A percentile compares a stretch with the other conserved stretches of the same genome.
Conservation (phyloP, 2,113 vertebrate genomes). For the Tyto alba region DNA sequence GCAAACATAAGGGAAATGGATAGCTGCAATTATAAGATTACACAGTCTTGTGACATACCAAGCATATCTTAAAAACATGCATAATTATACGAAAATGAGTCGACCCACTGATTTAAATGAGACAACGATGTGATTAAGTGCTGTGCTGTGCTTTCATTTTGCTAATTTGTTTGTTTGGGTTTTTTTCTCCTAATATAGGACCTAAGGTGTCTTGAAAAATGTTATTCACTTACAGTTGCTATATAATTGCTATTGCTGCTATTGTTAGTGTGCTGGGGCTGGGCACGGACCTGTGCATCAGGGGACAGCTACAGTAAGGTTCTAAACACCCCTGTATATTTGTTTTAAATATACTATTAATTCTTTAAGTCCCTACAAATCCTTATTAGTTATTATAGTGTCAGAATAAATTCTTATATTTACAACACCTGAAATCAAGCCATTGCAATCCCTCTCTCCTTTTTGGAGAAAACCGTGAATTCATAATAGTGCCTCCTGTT, state of each 20-base stretch:
- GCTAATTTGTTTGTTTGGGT: slow-evolving; percentile 7
- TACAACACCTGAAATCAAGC: neutral
- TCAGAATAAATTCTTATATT: neutral
- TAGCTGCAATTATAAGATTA: slow-evolving; percentile 34
- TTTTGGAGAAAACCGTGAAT: neutral
- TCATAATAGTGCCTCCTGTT: neutral
- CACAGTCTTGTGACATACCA: neutral
- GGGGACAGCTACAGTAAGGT: neutral
- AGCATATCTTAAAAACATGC: slow-evolving; percentile 3
- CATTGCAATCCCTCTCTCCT: neutral
- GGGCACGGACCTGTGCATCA: neutral
- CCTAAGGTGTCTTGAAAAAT: neutral
- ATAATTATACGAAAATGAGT: slow-evolving; percentile 33
- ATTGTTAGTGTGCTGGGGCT: neutral
- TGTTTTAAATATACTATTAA: neutral
- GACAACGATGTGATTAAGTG: neutral
- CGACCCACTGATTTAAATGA: slow-evolving; percentile 10
- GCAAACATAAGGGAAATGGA: neutral
- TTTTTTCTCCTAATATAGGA: neutral
- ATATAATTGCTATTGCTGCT: slow-evolving; percentile 6
- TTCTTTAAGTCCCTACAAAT: neutral
- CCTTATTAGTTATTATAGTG: neutral
- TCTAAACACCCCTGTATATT: neutral
- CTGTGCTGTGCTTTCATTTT: slow-evolving; percentile 6
- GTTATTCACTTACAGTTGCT: neutral